Evolutionary conservation across 2,797 vertebrate species (phyloP), one percentile per base, ranked within the genome.

Genomic region (Falco peregrinus): DNA sequence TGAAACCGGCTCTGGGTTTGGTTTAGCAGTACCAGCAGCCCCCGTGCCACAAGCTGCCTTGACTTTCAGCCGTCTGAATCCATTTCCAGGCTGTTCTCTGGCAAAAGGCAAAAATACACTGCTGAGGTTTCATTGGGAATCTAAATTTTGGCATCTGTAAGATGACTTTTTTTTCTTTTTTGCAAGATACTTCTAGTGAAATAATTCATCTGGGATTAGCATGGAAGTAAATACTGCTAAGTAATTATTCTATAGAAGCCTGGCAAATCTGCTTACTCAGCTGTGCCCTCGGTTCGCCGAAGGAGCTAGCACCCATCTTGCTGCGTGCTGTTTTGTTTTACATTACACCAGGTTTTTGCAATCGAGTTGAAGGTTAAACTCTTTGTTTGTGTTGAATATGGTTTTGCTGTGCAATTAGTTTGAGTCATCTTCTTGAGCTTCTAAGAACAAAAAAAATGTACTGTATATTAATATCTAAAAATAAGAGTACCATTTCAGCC

Each of bases 241-340:
- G 10, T 28, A 48, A 1, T 65, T 11, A 4, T 21, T 45, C 29
- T 31, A 1, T 41, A 47, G 69, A 35, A 76, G 22, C 24, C 57
- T n/a, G 22, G 19, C 6, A 24, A 35, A 25, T 5, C 39, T 25
- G 11, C 56, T 29, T 37, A 21, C 57, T 53, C 15, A 5, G 33
- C 57, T 7, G 1, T 26, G 29, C 31, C 19, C 63, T 45, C 5
- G 8, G 8, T 45, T 16, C 24, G 20, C 29, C 2, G 4, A 1
- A 8, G 59, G 15, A 47, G 2, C 68, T 61, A 57, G 57, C 33
- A 4, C 45, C 39, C 45, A 1, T 9, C 63, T 47, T 13, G 14
- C 56, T 2, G 0, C 1, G 0, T 2, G 2, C 22, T 5, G 2
- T 50, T 81, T 70, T 1, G 3, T n/a, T 60, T 50, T 50, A 16